Conservation (phyloP, 2,888 invertebrate genomes). For the Criorhina ranunculi region DNA sequence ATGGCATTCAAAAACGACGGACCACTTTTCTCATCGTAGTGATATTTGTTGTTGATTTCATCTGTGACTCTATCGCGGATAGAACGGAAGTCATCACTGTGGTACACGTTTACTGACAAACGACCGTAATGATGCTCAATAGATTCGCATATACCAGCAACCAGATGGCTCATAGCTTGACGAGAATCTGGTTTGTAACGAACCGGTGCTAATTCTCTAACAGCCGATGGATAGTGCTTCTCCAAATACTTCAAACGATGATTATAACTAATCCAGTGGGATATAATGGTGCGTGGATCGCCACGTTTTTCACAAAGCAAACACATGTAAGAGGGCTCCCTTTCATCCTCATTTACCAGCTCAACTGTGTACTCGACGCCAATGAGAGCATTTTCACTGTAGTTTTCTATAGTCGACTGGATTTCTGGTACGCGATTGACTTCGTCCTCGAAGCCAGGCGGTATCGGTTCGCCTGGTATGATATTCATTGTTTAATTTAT, state of each 20-base stretch:
- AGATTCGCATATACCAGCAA: constrained; percentile 87
- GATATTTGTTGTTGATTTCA: constrained; percentile 88
- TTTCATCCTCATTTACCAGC: constrained; percentile 87
- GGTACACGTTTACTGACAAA: constrained; percentile 88
- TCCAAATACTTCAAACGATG: constrained; percentile 90
- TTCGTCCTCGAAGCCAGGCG: constrained; percentile 89
- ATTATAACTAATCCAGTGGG: constrained; percentile 91
- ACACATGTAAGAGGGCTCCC: constrained; percentile 91
- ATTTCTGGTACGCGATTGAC: constrained; percentile 85
- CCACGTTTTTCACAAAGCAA: constrained; percentile 92
- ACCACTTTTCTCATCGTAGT: constrained; percentile 87
- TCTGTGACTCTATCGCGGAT: constrained; percentile 87
- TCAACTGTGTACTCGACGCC: constrained; percentile 93
- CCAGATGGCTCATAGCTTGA: constrained; percentile 84
- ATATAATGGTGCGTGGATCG: constrained; percentile 91
- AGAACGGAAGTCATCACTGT: constrained; percentile 89
- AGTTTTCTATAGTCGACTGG: constrained; percentile 85
- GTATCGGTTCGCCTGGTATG: constrained; percentile 88
- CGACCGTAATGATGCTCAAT: constrained; percentile 91
- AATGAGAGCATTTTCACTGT: constrained; percentile 85
- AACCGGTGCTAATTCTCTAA: constrained; percentile 87
- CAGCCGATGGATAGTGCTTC: constrained; percentile 86
- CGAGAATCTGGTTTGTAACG: constrained; percentile 87
- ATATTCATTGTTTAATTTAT: constrained; percentile 80
- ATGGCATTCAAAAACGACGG: constrained; percentile 86